Base-by-base conservation (phyloP, 2,888 invertebrate species). In the Zaprionus bogoriensis region DNA sequence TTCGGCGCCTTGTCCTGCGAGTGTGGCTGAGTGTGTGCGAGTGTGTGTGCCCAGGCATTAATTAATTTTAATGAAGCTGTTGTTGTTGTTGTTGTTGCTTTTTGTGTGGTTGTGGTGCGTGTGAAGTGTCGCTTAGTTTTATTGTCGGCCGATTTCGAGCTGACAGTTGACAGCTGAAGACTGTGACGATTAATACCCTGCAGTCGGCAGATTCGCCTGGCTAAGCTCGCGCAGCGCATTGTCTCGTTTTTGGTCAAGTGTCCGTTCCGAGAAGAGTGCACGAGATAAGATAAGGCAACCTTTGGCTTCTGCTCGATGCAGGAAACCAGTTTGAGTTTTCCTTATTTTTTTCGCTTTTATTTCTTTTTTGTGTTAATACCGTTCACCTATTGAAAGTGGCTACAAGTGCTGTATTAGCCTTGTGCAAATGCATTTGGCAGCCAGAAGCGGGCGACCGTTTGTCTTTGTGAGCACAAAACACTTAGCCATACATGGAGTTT, bases 61-160 rank as follows among this genome's bases (percentile, higher is more conserved):
- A 88, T 87, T 88, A 88, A 74, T 82, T 87, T 84, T 85, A 88
- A 88, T 88, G 87, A 85, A 88, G 74, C 73, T 75, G 87, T 81
- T 86, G 77, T 64, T 78, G 75, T 73, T 69, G 57, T 25, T 55
- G 62, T 25, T 62, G 50, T 42, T 61, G 61, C 38, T 48, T 6
- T 14, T 30, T 27, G 20, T 41, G 27, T 54, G 30, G 65, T 41
- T 47, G 12, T 32, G 61, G 55, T 28, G 74, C 74, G 84, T 86
- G 81, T 77, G 69, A 77, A 79, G 73, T 79, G 74, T 74, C 72
- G 67, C 72, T 74, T 69, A 70, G 72, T 64, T 66, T 73, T 77
- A 70, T 74, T 53, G 59, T 70, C 27, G 30, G 10, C 44, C 64
- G 51, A 47, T 65, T 68, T 67, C 46, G 27, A 64, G 67, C 44